Evolutionary conservation across 2,888 invertebrate species (phyloP).

Genomic region (Phortica magna): DNA sequence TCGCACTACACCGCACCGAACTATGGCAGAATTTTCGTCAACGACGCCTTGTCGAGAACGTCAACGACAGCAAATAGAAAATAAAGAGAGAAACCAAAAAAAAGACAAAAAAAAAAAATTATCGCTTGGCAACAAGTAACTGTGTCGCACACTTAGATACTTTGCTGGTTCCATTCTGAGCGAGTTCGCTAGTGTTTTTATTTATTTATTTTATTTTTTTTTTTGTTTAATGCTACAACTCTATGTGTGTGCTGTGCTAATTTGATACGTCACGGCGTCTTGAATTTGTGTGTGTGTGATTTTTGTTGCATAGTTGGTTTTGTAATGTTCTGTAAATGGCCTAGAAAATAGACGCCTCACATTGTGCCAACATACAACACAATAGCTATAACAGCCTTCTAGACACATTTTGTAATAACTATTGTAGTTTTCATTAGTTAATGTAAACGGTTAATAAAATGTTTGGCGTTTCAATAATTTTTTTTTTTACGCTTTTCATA

Average conservation of each 20-base stretch:
- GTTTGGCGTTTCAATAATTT: background rate
- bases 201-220: background rate
- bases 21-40: background rate
- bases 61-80: background rate
- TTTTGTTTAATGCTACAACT: background rate
- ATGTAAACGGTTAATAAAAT: background rate
- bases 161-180: slow-evolving; percentile 4
- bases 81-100: background rate
- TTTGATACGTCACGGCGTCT: slow-evolving; percentile 16
- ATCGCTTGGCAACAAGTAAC: slow-evolving; percentile 31
- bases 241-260: slow-evolving; percentile 14
- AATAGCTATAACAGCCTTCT: background rate
- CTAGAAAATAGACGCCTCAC: slow-evolving; percentile 6
- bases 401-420: background rate
- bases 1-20: background rate
- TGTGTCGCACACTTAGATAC: slow-evolving; percentile 4
- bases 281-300: slow-evolving; percentile 3
- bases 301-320: slow-evolving; percentile 13
- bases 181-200: slow-evolving; percentile 6
- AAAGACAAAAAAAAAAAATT: background rate
- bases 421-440: background rate
- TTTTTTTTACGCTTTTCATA: background rate
- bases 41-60: background rate
- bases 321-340: slow-evolving; percentile 23
- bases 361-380: background rate